phyloP scores from a whole-genome alignment of 1,140 invertebrate species.

The Piezodorus guildinii region DNA sequence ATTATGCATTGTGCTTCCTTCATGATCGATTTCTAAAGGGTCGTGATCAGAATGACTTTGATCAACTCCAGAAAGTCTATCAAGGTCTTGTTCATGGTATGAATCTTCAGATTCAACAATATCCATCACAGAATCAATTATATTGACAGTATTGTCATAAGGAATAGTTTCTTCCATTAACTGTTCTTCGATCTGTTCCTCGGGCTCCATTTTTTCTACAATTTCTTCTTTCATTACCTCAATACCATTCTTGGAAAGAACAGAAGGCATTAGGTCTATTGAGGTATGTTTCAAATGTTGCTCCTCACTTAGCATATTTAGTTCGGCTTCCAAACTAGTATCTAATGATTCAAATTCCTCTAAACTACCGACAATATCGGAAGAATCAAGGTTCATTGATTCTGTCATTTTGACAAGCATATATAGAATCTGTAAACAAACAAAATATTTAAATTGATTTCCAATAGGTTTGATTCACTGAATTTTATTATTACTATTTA shows the following conservation, averaged over 20 bases:
- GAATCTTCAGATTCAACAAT: neutral
- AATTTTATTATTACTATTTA: too few species aligned
- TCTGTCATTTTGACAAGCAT: constrained; percentile 17
- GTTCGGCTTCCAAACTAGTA: constrained; percentile 13
- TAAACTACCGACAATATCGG: constrained; percentile 19
- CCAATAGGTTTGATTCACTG: too few species aligned
- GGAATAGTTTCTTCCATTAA: constrained; percentile 10
- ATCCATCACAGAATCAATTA: constrained; percentile 8
- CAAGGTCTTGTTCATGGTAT: neutral
- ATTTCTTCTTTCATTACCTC: constrained; percentile 19
- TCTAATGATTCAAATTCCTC: constrained; percentile 21
- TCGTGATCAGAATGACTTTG: neutral
- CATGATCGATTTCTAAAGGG: neutral
- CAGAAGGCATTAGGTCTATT: constrained; percentile 8
- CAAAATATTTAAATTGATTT: too few species aligned
- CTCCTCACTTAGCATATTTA: constrained; percentile 8
- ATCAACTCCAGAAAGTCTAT: neutral
- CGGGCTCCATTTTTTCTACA: constrained; percentile 17
- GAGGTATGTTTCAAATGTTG: neutral
- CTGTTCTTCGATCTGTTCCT: constrained; percentile 11
- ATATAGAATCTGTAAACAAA: too few species aligned
- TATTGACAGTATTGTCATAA: neutral
- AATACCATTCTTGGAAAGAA: neutral
- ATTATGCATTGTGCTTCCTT: neutral
- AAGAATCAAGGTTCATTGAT: constrained; percentile 24